phyloP scores from a whole-genome alignment of 2,888 invertebrate genomes.

The Aphidius colemani region DNA sequence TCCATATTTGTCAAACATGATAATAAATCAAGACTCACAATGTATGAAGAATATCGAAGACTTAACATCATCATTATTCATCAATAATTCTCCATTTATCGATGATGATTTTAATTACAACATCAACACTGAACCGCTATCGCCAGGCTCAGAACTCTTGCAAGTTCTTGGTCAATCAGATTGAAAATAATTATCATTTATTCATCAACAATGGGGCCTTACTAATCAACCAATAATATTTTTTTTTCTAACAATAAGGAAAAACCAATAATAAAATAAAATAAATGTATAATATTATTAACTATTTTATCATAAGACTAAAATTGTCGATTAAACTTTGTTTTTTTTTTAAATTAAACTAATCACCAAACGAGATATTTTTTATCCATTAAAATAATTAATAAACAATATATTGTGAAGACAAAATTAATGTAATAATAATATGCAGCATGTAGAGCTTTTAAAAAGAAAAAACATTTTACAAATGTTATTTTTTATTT shows the following conservation, averaged over 20 bases:
- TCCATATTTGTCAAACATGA: slow-evolving; percentile 1
- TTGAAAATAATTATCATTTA: no score
- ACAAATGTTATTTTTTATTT: no score
- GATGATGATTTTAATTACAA: slow-evolving; percentile 13
- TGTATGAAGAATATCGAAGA: slow-evolving; percentile 22
- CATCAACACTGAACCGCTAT: slow-evolving; percentile 5
- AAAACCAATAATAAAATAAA: neutral
- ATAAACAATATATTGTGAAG: no score
- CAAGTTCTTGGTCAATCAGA: slow-evolving; percentile 10
- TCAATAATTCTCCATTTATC: neutral
- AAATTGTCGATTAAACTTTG: no score
- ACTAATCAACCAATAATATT: neutral
- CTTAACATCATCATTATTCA: slow-evolving; percentile 5
- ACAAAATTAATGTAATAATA: no score
- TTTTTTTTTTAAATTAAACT: no score
- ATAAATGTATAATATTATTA: neutral
- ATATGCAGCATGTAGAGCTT: no score
- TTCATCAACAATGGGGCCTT: slow-evolving; percentile 4
- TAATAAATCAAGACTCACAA: slow-evolving; percentile 14
- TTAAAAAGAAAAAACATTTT: no score
- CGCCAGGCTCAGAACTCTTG: slow-evolving; percentile 23
- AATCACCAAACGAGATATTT: no score
- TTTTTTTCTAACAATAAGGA: no score
- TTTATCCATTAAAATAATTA: no score
- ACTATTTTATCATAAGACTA: neutral